Percentiles rank a stretch among this genome's conserved stretches.
Conservation (phyloP, 2,113 vertebrate genomes). For the Xenopus borealis region DNA sequence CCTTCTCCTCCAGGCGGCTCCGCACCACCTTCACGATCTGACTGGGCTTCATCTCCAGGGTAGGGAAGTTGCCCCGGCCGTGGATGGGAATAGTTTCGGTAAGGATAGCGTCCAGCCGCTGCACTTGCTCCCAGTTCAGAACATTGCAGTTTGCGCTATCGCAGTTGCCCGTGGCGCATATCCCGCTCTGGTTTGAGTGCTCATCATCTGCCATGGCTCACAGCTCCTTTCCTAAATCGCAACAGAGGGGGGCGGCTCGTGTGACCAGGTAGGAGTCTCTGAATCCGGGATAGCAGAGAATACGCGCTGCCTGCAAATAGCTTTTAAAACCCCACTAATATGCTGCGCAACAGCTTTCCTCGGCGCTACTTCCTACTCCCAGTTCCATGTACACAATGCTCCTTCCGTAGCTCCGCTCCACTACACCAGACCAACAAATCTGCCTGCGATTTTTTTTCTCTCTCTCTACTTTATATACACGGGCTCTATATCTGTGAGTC, state of each 20-base stretch:
- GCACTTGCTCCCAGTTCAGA: constrained; percentile 96
- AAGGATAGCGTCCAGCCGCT: constrained; percentile 88
- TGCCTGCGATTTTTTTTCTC: constrained; percentile 68
- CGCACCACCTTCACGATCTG: constrained; percentile 93
- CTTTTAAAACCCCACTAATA: background rate
- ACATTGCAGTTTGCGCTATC: constrained; percentile 78
- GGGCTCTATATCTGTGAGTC: constrained; percentile 10
- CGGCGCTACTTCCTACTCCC: no score
- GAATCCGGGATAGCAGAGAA: constrained; percentile 44
- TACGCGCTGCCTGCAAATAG: background rate
- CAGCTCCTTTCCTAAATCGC: constrained; percentile 44
- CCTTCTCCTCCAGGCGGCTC: constrained; percentile 84
- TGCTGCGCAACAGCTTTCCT: background rate
- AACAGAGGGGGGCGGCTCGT: constrained; percentile 31
- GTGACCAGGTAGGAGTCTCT: constrained; percentile 40
- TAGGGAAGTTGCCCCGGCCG: constrained; percentile 97
- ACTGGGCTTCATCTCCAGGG: constrained; percentile 89
- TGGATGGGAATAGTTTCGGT: constrained; percentile 96
- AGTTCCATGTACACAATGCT: background rate
- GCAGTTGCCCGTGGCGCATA: constrained; percentile 54
- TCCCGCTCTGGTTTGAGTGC: constrained; percentile 50
- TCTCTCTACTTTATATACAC: constrained; percentile 75
- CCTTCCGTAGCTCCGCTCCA: constrained; percentile 55
- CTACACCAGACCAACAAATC: constrained; percentile 55
- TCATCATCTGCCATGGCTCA: constrained; percentile 84